Conservation (phyloP, 2,113 vertebrate genomes). For the Mandrillus leucophaeus region DNA sequence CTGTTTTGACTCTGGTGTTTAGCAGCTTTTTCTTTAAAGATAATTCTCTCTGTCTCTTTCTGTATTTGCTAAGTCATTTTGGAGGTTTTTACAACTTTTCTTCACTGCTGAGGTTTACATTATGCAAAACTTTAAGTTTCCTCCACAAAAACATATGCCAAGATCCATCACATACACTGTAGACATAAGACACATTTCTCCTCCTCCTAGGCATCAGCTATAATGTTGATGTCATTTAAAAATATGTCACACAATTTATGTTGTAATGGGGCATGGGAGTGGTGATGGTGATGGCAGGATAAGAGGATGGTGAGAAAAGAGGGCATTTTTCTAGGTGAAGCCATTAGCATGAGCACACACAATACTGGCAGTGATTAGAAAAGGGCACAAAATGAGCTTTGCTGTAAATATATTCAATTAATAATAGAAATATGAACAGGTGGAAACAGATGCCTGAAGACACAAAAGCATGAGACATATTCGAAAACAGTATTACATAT, state of each 20-base stretch:
- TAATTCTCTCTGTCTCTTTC: background rate
- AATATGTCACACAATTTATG: background rate
- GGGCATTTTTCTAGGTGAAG: background rate
- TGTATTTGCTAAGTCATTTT: background rate
- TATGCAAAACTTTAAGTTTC: background rate
- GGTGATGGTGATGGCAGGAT: background rate
- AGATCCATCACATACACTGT: background rate
- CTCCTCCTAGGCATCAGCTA: background rate
- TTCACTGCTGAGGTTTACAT: background rate
- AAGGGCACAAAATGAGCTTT: background rate
- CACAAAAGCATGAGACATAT: background rate
- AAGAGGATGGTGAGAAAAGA: background rate
- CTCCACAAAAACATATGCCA: background rate
- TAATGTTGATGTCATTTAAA: background rate
- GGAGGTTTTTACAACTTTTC: background rate
- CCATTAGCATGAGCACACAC: background rate
- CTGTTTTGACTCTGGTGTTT: conserved; percentile 4
- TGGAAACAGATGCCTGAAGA: background rate
- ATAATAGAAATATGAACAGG: background rate
- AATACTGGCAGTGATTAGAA: background rate
- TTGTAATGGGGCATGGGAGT: background rate
- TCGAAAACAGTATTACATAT: background rate
- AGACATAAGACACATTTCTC: background rate
- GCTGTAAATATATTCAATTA: background rate
- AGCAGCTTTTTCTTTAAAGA: background rate